Percentiles rank a stretch among this genome's conserved stretches.
phyloP scores from a whole-genome alignment of 2,888 invertebrate genomes.

The Candidula unifasciata region DNA sequence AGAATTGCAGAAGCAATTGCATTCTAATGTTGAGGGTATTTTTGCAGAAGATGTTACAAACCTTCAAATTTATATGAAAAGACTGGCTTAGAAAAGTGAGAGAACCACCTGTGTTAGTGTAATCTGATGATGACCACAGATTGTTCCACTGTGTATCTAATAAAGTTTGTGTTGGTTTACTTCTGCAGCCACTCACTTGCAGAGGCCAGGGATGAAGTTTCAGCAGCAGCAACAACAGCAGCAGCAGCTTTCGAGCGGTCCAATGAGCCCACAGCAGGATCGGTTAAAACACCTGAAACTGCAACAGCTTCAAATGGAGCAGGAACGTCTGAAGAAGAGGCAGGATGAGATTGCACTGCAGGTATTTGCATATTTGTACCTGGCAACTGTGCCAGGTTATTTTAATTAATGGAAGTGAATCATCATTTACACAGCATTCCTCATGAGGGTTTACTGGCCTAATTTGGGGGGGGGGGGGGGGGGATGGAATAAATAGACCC shows the following conservation, averaged over 20 bases:
- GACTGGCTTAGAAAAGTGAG: no score
- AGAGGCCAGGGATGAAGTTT: conserved; percentile 58
- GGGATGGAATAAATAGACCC: no score
- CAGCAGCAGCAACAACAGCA: conserved; percentile 79
- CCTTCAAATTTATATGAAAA: no score
- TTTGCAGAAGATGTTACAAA: no score
- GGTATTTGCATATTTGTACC: conserved; percentile 75
- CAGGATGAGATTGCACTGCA: conserved; percentile 93
- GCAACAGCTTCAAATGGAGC: conserved; percentile 86
- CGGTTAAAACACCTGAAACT: conserved; percentile 80
- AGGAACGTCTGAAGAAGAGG: conserved; percentile 91
- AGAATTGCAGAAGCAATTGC: no score
- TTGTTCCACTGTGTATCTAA: not conserved
- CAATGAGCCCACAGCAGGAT: conserved; percentile 56
- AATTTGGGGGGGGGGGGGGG: no score
- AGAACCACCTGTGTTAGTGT: no score
- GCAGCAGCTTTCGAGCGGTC: conserved; percentile 79
- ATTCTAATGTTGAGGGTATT: no score
- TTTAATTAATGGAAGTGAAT: no score
- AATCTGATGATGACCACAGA: not conserved
- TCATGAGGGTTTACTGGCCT: no score
- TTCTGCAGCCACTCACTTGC: conserved; percentile 55
- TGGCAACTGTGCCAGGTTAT: no score
- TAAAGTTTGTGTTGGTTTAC: not conserved
- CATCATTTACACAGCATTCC: no score